These are phyloP conservation scores for Tolypeutes matacus DNA, from an alignment of 2,797 vertebrate genomes.

Conservation along the genomic window DNA sequence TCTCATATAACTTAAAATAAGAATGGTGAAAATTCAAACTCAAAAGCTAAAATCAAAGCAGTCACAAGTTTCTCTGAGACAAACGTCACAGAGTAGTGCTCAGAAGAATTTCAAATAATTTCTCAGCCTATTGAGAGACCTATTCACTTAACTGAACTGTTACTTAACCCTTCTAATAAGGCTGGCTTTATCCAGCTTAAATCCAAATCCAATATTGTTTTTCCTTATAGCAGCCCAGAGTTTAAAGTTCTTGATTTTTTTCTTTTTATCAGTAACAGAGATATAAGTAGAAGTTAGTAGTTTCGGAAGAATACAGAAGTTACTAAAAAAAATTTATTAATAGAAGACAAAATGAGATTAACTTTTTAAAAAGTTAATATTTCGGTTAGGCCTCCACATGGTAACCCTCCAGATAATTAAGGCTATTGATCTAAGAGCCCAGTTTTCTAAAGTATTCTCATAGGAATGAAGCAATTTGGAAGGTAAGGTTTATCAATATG, in stretches of 20 bases:
- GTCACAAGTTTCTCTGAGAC: slow-evolving; percentile 21
- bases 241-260: slow-evolving; percentile 66
- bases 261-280: slow-evolving; percentile 45
- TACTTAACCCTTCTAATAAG: slow-evolving; percentile 59
- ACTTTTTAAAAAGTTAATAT: slow-evolving; percentile 62
- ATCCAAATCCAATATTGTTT: slow-evolving; percentile 52
- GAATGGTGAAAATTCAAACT: slow-evolving; percentile 28
- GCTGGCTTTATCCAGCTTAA: slow-evolving; percentile 51
- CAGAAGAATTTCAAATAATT: slow-evolving; percentile 54
- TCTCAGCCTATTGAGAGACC: slow-evolving; percentile 51
- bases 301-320: slow-evolving; percentile 61
- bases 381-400: slow-evolving; percentile 34
- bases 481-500: slow-evolving; percentile 66
- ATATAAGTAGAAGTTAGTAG: slow-evolving; percentile 15
- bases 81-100: background rate
- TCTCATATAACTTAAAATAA: slow-evolving; percentile 56
- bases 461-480: slow-evolving; percentile 62
- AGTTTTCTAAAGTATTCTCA: slow-evolving; percentile 57
- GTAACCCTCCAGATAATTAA: slow-evolving; percentile 56
- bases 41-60: slow-evolving; percentile 60
- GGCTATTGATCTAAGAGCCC: slow-evolving; percentile 30
- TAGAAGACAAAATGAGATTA: slow-evolving; percentile 51
- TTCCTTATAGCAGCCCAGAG: slow-evolving; percentile 21
- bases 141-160: slow-evolving; percentile 33
- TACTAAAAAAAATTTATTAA: slow-evolving; percentile 46